Percentiles rank a stretch among this genome's conserved stretches.
phyloP scores from a whole-genome alignment of 2,113 vertebrate species.

The Odontesthes bonariensis region DNA sequence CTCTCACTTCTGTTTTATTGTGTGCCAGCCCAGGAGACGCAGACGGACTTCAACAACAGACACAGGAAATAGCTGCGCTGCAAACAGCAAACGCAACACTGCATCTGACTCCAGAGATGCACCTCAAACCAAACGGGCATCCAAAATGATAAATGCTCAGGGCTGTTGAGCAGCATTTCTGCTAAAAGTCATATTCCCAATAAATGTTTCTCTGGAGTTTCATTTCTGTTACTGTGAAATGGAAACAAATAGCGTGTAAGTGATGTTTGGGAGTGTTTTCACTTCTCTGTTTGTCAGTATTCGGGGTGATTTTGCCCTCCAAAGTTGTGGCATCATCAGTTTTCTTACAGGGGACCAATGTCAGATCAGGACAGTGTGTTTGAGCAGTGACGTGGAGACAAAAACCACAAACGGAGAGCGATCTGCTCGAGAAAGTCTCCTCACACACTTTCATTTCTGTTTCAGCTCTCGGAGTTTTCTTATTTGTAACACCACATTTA shows the following conservation, averaged over 20 bases:
- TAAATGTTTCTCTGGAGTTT: neutral
- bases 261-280: constrained; percentile 12
- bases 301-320: constrained; percentile 12
- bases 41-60: constrained; percentile 31
- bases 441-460: neutral
- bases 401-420: no score
- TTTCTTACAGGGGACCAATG: no score
- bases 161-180: neutral
- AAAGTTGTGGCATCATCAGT: constrained; percentile 29
- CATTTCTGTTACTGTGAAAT: neutral
- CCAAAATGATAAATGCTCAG: neutral
- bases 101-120: neutral
- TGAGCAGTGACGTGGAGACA: no score
- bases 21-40: constrained; percentile 24
- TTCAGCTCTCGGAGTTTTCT: neutral
- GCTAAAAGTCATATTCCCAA: neutral
- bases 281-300: constrained; percentile 19
- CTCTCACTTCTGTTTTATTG: constrained; percentile 64
- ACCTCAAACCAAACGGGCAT: neutral
- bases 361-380: no score
- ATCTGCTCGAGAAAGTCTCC: neutral
- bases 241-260: constrained; percentile 1
- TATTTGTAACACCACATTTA: neutral
- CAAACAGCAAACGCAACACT: neutral
- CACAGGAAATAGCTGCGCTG: constrained; percentile 30